Conservation (phyloP, 2,797 vertebrate genomes). For the Sebastes miniatus region DNA sequence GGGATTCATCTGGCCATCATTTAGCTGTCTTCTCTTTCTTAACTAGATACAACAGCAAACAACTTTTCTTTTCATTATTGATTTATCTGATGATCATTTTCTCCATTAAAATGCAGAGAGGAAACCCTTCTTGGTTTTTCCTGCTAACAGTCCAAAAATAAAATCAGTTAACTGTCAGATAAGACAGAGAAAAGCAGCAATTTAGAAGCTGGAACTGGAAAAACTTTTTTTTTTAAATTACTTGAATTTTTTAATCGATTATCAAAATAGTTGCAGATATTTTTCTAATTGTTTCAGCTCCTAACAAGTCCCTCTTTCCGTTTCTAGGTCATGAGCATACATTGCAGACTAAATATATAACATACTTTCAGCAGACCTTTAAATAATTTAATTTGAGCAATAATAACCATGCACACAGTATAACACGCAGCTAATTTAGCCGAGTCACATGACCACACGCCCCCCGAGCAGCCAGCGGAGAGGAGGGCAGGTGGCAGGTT, state of each 20-base stretch:
- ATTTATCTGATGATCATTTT: neutral
- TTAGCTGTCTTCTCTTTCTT: neutral
- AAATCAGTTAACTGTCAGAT: neutral
- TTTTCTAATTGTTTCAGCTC: neutral
- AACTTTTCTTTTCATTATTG: neutral
- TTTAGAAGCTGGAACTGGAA: neutral
- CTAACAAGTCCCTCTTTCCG: neutral
- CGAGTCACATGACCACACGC: constrained; percentile 52
- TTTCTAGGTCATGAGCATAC: neutral
- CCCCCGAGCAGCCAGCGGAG: constrained; percentile 13
- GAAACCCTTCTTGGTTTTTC: neutral
- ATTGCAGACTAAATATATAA: neutral
- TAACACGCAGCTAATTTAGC: constrained; percentile 39
- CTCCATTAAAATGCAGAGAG: neutral
- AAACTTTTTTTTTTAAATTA: neutral
- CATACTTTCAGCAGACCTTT: neutral
- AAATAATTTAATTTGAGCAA: constrained; percentile 22
- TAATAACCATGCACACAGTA: neutral
- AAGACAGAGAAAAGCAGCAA: neutral
- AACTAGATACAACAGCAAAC: neutral
- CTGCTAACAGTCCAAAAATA: neutral
- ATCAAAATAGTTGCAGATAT: neutral
- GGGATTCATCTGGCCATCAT: neutral
- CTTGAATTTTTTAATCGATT: neutral
- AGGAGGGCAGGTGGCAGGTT: constrained; percentile 75